These are phyloP conservation scores for Stegodyphus mimosarum DNA, from an alignment of 1,140 invertebrate genomes.

Conservation along the genomic window DNA sequence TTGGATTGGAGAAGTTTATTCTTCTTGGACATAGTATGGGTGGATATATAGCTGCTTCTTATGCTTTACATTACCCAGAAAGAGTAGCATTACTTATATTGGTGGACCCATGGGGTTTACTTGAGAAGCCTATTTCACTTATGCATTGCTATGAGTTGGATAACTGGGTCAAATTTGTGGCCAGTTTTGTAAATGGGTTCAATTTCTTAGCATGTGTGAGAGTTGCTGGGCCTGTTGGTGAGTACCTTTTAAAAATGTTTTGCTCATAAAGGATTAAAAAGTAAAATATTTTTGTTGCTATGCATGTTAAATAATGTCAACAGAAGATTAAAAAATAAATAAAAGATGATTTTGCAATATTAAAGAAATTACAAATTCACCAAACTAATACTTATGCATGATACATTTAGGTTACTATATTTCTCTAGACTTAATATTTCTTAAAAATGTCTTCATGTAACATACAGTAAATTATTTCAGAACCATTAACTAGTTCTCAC, in stretches of 20 bases:
- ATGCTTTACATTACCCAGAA: slow-evolving; percentile 85
- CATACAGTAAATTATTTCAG: too few relatives aligned
- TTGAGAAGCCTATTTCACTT: slow-evolving; percentile 79
- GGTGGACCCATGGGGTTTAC: slow-evolving; percentile 97
- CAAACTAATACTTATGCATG: too few relatives aligned
- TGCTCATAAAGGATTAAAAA: too few relatives aligned
- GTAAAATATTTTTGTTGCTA: too few relatives aligned
- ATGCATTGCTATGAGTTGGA: slow-evolving; percentile 75
- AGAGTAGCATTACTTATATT: slow-evolving; percentile 90
- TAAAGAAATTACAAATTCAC: too few relatives aligned
- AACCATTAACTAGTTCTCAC: too few relatives aligned
- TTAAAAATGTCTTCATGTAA: too few relatives aligned
- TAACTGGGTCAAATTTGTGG: slow-evolving; percentile 81
- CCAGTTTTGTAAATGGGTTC: slow-evolving; percentile 79
- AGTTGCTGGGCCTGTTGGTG: slow-evolving; percentile 88
- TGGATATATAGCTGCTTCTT: slow-evolving; percentile 90
- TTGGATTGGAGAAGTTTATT: slow-evolving; percentile 89
- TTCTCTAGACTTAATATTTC: too few relatives aligned
- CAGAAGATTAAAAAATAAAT: too few relatives aligned
- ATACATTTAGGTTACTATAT: too few relatives aligned
- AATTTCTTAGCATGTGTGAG: slow-evolving; percentile 93
- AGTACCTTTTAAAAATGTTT: slow-evolving; percentile 60
- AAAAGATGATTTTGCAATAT: too few relatives aligned
- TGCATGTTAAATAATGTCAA: too few relatives aligned
- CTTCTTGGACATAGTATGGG: slow-evolving; percentile 96